Percentiles rank a stretch among this genome's conserved stretches.
These are phyloP conservation scores for Dreissena rostriformis DNA, from an alignment of 1,140 invertebrate genomes.

Conservation along the genomic window DNA sequence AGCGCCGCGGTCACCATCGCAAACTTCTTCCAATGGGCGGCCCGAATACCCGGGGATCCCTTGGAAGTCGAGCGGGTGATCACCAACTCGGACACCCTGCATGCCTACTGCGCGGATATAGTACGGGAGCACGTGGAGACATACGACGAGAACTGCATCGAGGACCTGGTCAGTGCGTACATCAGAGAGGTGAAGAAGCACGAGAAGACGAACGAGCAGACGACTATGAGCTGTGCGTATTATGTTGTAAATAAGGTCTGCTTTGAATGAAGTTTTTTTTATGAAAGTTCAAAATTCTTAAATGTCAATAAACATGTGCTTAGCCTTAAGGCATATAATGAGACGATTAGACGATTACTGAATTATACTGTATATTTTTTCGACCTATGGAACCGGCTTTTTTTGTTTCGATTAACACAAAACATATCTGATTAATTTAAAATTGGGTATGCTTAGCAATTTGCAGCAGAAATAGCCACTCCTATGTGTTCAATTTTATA, in stretches of 20 bases:
- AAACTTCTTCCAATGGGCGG: slow-evolving; percentile 45
- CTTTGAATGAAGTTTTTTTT: no score
- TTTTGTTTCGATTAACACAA: no score
- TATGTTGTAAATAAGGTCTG: neutral
- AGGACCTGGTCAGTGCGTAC: slow-evolving; percentile 61
- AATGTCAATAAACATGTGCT: no score
- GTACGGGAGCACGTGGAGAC: slow-evolving; percentile 45
- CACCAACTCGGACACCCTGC: slow-evolving; percentile 23
- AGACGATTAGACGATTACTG: no score
- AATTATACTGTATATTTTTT: no score
- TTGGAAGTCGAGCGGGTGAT: slow-evolving; percentile 23
- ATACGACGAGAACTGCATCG: slow-evolving; percentile 52
- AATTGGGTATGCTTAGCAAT: no score
- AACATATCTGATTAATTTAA: no score
- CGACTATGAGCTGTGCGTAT: slow-evolving; percentile 39
- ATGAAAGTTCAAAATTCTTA: no score
- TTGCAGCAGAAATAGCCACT: no score
- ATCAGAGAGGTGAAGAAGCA: slow-evolving; percentile 55
- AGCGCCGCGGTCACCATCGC: neutral
- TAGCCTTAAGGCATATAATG: no score
- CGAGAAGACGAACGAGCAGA: slow-evolving; percentile 32
- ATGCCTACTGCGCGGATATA: slow-evolving; percentile 9
- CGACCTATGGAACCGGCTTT: no score
- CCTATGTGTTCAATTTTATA: no score
- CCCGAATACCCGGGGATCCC: slow-evolving; percentile 44